Evolutionary conservation across 2,797 vertebrate genomes (phyloP), one percentile per base, ranked within the genome.

Genomic region (Pseudochaenichthys georgianus): DNA sequence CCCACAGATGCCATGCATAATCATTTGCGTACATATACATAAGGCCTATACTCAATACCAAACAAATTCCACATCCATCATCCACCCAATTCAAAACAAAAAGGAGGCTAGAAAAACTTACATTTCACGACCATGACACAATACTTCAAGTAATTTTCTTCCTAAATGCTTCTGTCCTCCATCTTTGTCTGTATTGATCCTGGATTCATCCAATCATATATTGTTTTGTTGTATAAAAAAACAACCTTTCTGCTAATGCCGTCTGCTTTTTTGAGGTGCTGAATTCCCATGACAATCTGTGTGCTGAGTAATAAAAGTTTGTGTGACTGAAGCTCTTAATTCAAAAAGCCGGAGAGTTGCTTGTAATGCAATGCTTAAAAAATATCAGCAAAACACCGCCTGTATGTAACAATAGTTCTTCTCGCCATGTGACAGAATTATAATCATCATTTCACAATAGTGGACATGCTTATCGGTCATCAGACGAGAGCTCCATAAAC

Each of bases 381-480:
- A 45, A 6, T 0, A 41, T 5, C 2, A 12, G 42, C 19, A 55
- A 51, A 53, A 75, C 10, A 55, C 48, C 62, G 17, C 31, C 15
- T 63, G 52, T 59, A 19, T 77, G 54, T 77, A 79, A 87, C 83
- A 81, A 80, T 81, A 80, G 76, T 59, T 77, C 16, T 59, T 77
- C 16, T 67, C 13, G 62, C 83, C 75, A 77, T 77, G 82, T 83
- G 84, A 75, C 70, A 91, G 81, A 64, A 71, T 76, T 73, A 71
- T 77, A 81, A 75, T 87, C 82, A 83, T 76, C 59, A 59, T 88
- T 88, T 89, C 70, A 87, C 87, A 82, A 90, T 86, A 85, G 78
- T 74, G 80, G 66, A 66, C 75, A 19, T 72, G 86, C 85, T 88
- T 86, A 92, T 92, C 91, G 88, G 80, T 87, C 90, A 89, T 88